Conservation (phyloP, 2,113 vertebrate genomes). For the Pluvialis apricaria region DNA sequence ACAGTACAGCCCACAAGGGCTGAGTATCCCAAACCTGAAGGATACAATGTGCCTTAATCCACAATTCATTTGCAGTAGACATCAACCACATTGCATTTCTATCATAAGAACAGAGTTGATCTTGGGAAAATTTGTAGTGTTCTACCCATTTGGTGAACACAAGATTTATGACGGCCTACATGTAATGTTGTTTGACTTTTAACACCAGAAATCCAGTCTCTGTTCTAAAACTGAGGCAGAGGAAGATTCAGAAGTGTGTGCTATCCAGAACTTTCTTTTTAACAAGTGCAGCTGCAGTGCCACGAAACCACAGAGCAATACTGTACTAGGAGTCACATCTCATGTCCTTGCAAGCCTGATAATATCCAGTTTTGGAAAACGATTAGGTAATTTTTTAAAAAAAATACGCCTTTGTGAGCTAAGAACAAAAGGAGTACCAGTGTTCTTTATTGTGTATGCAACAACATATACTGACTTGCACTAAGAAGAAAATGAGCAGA, state of each 20-base stretch:
- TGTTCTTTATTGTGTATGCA: background rate
- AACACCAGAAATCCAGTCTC: background rate
- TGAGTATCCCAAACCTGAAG: background rate
- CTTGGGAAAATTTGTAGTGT: background rate
- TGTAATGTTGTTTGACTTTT: slow-evolving; percentile 34
- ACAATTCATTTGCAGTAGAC: background rate
- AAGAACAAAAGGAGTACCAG: background rate
- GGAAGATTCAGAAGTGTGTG: background rate
- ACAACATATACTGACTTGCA: background rate
- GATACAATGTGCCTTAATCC: background rate
- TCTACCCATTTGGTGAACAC: background rate
- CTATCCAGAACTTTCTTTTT: background rate
- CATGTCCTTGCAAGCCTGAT: background rate
- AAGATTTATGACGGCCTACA: slow-evolving; percentile 32
- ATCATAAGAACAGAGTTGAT: slow-evolving; percentile 6
- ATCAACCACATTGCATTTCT: background rate
- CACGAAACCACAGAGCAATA: background rate
- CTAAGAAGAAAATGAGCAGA: background rate
- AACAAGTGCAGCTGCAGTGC: background rate
- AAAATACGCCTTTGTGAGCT: background rate
- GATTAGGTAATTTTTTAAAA: background rate
- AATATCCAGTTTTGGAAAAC: background rate
- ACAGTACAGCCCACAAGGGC: background rate
- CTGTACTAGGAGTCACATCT: background rate
- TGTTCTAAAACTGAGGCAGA: background rate